Percentiles rank a stretch among this genome's conserved stretches.
Conservation (phyloP, 30 jellyfish, hydroid and myxozoan genomes). For the Catostylus mosaicus region DNA sequence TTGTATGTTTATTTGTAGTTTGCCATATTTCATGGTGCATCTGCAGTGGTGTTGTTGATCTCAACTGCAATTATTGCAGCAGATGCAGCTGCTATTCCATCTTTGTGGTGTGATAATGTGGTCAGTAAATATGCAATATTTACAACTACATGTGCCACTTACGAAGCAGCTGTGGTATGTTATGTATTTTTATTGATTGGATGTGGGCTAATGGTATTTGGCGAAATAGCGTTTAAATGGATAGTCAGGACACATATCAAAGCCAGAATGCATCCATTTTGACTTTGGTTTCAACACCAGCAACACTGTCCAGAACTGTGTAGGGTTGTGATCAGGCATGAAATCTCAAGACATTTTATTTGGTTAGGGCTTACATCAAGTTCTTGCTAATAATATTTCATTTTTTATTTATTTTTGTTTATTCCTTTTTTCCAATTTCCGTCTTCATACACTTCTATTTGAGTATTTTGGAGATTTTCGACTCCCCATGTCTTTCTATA, state of each 20-base stretch:
- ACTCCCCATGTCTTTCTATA: too few species aligned
- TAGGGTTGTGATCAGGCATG: neutral
- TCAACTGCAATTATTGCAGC: conserved; percentile 58
- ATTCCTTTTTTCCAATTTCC: too few species aligned
- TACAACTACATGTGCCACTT: conserved; percentile 62
- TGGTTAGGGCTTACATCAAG: too few species aligned
- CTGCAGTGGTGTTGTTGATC: conserved; percentile 66
- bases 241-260: neutral
- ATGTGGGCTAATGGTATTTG: neutral
- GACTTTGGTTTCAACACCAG: neutral
- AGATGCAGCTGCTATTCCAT: conserved; percentile 54
- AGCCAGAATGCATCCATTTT: neutral
- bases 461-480: too few species aligned
- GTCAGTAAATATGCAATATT: neutral
- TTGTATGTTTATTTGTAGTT: conserved; percentile 2
- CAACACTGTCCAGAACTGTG: neutral
- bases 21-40: conserved; percentile 10
- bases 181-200: neutral
- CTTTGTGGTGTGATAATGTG: conserved; percentile 4
- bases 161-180: conserved; percentile 75
- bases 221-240: neutral
- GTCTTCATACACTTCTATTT: too few species aligned
- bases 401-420: too few species aligned
- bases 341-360: neutral
- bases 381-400: too few species aligned